These are phyloP conservation scores for Thrips palmi DNA, from an alignment of 1,140 invertebrate genomes.

Conservation along the genomic window DNA sequence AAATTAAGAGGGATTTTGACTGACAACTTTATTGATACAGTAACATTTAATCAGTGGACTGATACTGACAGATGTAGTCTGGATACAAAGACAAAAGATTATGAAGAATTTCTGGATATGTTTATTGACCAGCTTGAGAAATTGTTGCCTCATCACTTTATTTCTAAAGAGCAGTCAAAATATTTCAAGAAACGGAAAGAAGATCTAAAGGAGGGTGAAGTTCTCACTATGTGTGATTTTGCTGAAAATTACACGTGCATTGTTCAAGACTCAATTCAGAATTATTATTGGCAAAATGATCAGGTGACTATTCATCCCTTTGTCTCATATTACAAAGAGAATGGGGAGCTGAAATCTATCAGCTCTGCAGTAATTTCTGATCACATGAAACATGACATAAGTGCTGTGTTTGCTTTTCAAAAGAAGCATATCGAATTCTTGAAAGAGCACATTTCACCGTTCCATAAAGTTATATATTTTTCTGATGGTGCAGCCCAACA, in stretches of 20 bases:
- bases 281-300: constrained; percentile 18
- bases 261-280: constrained; percentile 18
- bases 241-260: constrained; percentile 21
- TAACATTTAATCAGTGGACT: constrained; percentile 10
- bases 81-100: constrained; percentile 5
- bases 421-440: constrained; percentile 9
- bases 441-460: constrained; percentile 8
- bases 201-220: constrained; percentile 12
- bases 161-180: constrained; percentile 14
- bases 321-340: constrained; percentile 12
- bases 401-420: constrained; percentile 11
- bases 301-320: constrained; percentile 14
- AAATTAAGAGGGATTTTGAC: constrained; percentile 5
- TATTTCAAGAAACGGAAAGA: constrained; percentile 15
- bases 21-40: constrained; percentile 8
- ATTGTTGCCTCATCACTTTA: constrained; percentile 13
- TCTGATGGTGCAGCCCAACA: constrained; percentile 7
- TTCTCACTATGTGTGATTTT: constrained; percentile 18
- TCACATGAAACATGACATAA: constrained; percentile 11
- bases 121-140: constrained; percentile 6
- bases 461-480: constrained; percentile 14
- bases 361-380: constrained; percentile 13
- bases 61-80: constrained; percentile 8
- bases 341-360: constrained; percentile 4
- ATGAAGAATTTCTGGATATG: constrained; percentile 7